A percentile compares a stretch with the other conserved stretches of the same genome.
These are phyloP conservation scores for Nymphalis c-album DNA, from an alignment of 2,888 invertebrate genomes.

Conservation along the genomic window DNA sequence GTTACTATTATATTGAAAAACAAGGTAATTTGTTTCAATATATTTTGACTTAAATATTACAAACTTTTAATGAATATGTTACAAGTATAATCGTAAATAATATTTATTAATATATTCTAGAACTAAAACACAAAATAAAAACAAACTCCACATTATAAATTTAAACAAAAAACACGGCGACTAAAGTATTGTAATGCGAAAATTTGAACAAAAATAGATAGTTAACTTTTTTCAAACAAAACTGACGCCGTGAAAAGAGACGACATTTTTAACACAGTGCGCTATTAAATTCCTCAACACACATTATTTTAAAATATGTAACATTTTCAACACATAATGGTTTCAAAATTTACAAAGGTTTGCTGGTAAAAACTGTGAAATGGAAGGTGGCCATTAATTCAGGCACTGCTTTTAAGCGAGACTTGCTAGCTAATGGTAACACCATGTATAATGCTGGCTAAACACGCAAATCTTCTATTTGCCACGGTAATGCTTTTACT, in stretches of 20 bases:
- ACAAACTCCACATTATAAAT: neutral
- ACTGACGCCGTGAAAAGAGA: neutral
- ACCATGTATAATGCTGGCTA: constrained; percentile 33
- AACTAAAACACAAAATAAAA: neutral
- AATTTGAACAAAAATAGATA: neutral
- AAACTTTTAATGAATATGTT: too few relatives aligned
- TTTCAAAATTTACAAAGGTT: constrained; percentile 20
- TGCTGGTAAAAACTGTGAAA: constrained; percentile 25
- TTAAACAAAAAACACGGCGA: too few relatives aligned
- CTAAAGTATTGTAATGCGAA: neutral
- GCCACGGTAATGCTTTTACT: constrained; percentile 12
- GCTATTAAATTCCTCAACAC: neutral
- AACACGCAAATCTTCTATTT: constrained; percentile 37
- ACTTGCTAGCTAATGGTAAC: constrained; percentile 37
- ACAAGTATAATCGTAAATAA: too few relatives aligned
- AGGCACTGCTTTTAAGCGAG: constrained; percentile 34
- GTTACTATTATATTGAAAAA: too few relatives aligned
- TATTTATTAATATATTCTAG: too few relatives aligned
- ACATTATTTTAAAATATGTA: constrained; percentile 8
- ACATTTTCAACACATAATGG: constrained; percentile 14
- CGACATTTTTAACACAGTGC: neutral
- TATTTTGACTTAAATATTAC: too few relatives aligned
- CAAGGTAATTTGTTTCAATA: too few relatives aligned
- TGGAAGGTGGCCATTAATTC: constrained; percentile 31
- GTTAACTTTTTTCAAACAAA: neutral